phyloP scores from a whole-genome alignment of 2,888 invertebrate genomes.

The Rotaria sp. region DNA sequence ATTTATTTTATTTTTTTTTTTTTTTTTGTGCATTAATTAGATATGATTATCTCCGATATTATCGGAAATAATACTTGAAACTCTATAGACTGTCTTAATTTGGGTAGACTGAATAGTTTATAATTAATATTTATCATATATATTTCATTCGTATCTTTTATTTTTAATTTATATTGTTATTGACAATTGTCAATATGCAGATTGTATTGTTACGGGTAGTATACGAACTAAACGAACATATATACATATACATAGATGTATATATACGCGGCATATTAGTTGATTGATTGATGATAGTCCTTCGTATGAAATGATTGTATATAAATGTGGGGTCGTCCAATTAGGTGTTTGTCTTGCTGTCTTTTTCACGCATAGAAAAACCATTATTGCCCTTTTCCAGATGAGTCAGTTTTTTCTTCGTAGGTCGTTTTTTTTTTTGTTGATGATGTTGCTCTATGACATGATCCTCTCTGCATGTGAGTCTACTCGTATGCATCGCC shows the following conservation, averaged over 20 bases:
- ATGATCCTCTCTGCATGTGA: neutral
- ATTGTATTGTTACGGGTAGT: neutral
- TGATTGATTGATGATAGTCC: constrained; percentile 22
- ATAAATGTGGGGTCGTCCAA: neutral
- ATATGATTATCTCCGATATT: neutral
- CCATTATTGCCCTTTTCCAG: neutral
- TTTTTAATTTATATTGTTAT: neutral
- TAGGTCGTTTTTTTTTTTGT: neutral
- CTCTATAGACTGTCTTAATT: neutral
- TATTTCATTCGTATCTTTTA: neutral
- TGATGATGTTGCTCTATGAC: neutral
- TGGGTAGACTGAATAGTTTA: neutral
- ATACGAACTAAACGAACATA: neutral
- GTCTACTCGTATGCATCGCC: neutral
- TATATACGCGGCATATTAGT: neutral
- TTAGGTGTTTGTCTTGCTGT: neutral
- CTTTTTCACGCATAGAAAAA: neutral
- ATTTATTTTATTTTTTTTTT: neutral
- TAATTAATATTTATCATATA: neutral
- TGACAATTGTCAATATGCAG: neutral
- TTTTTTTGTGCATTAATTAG: neutral
- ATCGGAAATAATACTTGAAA: neutral
- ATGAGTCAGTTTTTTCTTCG: neutral
- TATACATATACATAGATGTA: neutral
- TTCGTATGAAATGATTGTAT: neutral